A percentile compares a stretch with the other conserved stretches of the same genome.
phyloP scores from a whole-genome alignment of 2,113 vertebrate genomes.

The Poicephalus gulielmi region DNA sequence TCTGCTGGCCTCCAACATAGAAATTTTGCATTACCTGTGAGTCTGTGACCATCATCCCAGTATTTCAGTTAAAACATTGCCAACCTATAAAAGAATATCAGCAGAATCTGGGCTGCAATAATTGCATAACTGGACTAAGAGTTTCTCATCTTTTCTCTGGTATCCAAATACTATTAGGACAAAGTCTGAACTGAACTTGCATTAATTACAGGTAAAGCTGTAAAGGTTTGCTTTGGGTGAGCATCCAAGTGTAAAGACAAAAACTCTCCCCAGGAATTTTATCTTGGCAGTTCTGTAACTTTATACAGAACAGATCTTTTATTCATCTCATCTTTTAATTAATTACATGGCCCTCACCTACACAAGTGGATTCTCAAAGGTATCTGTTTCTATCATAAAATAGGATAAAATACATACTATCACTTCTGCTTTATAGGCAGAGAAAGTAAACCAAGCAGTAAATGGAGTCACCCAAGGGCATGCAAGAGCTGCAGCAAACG shows the following conservation, averaged over 20 bases:
- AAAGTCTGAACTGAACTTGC: not conserved
- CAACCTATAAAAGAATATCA: not conserved
- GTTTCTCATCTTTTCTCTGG: not conserved
- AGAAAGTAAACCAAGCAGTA: not conserved
- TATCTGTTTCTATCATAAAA: not conserved
- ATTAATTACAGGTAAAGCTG: not conserved
- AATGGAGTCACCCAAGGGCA: not conserved
- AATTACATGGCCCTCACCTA: not conserved
- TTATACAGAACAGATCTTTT: not conserved
- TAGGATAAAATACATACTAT: not conserved
- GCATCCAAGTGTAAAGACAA: not conserved
- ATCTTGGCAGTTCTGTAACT: not conserved
- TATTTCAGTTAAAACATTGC: not conserved
- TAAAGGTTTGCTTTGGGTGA: not conserved
- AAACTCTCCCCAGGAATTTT: not conserved
- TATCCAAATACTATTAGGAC: not conserved
- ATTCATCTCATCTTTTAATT: not conserved
- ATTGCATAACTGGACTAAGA: not conserved
- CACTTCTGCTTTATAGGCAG: not conserved
- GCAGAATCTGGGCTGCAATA: not conserved
- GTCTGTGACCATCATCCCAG: not conserved
- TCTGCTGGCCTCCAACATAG: not conserved
- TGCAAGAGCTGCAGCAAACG: not conserved
- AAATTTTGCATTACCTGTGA: not conserved
- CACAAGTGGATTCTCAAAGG: not conserved